Conservation (phyloP, 1,140 invertebrate genomes). For the Tenebrio molitor region DNA sequence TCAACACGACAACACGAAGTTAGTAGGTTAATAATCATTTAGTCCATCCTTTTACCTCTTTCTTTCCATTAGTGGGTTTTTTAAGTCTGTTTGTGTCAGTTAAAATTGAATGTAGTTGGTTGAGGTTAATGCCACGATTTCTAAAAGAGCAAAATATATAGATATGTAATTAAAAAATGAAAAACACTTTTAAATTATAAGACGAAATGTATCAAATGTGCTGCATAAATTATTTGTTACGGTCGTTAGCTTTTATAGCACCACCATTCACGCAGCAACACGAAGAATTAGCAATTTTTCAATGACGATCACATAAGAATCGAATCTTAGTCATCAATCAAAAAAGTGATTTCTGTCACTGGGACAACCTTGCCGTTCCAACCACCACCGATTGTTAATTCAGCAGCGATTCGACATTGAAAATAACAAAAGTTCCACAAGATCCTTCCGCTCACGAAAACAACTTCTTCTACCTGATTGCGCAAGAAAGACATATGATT, state of each 20-base stretch:
- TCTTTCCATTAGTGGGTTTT: no score
- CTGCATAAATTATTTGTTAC: constrained; percentile 15
- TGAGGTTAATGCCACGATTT: no score
- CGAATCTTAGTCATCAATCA: constrained; percentile 6
- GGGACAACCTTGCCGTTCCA: constrained; percentile 2
- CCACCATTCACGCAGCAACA: background rate
- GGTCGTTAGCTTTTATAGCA: constrained; percentile 23
- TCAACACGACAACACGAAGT: no score
- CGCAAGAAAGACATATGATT: constrained; percentile 1
- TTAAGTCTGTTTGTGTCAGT: no score
- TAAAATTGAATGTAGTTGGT: no score
- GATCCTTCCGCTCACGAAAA: background rate
- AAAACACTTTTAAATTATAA: no score
- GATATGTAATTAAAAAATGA: no score
- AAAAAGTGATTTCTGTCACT: background rate
- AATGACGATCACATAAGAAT: constrained; percentile 4
- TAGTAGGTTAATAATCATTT: no score
- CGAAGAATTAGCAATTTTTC: background rate
- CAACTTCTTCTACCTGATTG: background rate
- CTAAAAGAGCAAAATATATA: no score
- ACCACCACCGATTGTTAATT: background rate
- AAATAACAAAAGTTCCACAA: background rate
- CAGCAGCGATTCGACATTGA: background rate
- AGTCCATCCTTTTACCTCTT: no score
- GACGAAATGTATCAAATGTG: no score